These are phyloP conservation scores for Galerucella pusilla DNA, from an alignment of 2,888 invertebrate genomes.

Conservation along the genomic window DNA sequence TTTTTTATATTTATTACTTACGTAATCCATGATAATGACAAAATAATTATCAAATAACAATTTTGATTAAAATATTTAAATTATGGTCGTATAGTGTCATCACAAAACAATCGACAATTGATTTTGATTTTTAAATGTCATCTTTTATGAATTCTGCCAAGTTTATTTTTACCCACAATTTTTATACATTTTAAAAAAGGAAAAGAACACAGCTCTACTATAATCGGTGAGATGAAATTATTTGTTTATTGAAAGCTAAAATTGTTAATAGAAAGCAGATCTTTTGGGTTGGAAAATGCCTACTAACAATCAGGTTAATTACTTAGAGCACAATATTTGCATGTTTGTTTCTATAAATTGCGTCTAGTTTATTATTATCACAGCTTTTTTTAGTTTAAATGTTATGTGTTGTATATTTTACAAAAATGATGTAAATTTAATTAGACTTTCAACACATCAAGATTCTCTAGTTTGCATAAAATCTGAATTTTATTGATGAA, in stretches of 20 bases:
- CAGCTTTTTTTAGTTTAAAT: constrained; percentile 12
- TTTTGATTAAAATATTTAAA: neutral
- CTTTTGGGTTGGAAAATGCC: constrained; percentile 46
- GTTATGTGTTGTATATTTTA: neutral
- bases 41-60: constrained; percentile 23
- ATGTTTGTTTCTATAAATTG: constrained; percentile 27
- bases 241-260: constrained; percentile 15
- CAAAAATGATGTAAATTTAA: neutral
- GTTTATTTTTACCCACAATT: constrained; percentile 43
- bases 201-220: constrained; percentile 36
- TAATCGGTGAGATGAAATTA: constrained; percentile 33
- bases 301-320: constrained; percentile 54
- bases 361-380: constrained; percentile 6
- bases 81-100: constrained; percentile 9
- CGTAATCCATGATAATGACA: constrained; percentile 39
- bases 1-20: constrained; percentile 35
- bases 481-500: neutral
- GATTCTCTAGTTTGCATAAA: neutral
- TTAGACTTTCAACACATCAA: neutral
- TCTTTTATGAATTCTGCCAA: constrained; percentile 26
- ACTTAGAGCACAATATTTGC: constrained; percentile 20
- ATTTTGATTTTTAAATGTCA: constrained; percentile 26
- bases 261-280: constrained; percentile 15
- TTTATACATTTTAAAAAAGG: constrained; percentile 47
- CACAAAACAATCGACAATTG: constrained; percentile 28